Evolutionary conservation across 2,888 invertebrate genomes (phyloP).

Genomic region (Myopa testacea): DNA sequence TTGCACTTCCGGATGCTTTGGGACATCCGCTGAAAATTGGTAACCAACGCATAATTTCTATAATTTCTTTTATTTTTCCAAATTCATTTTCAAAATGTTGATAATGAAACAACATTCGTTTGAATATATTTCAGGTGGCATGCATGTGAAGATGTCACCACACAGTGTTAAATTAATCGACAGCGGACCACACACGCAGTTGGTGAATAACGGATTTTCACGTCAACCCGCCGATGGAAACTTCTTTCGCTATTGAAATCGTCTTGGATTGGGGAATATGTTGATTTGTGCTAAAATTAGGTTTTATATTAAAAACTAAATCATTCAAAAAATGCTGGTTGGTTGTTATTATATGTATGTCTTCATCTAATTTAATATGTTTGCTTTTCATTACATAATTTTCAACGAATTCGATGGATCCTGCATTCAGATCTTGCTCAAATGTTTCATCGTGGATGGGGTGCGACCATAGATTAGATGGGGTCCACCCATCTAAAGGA

Average conservation of each 20-base stretch:
- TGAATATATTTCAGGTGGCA: constrained; percentile 70
- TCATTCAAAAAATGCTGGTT: constrained; percentile 6
- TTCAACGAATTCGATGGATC: constrained; percentile 85
- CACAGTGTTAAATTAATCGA: constrained; percentile 83
- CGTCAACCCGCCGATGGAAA: constrained; percentile 82
- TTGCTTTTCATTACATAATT: constrained; percentile 50
- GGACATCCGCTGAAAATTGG: constrained; percentile 70
- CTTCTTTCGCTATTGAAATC: constrained; percentile 75
- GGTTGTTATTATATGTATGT: constrained; percentile 34
- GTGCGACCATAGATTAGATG: constrained; percentile 94
- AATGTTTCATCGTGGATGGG: constrained; percentile 86
- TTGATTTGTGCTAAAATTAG: constrained; percentile 6
- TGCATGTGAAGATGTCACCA: constrained; percentile 75
- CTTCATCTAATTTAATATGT: constrained; percentile 55
- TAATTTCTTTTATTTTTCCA: neutral
- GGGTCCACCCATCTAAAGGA: constrained; percentile 85
- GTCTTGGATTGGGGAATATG: neutral
- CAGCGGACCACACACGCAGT: constrained; percentile 83
- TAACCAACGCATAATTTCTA: constrained; percentile 42
- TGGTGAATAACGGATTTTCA: constrained; percentile 85
- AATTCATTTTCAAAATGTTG: too few species aligned
- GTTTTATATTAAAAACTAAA: neutral
- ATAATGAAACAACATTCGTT: neutral
- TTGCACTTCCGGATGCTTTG: constrained; percentile 65
- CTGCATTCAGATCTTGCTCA: constrained; percentile 75